phyloP scores from a whole-genome alignment of 2,113 vertebrate species.

The Pelodiscus sinensis region DNA sequence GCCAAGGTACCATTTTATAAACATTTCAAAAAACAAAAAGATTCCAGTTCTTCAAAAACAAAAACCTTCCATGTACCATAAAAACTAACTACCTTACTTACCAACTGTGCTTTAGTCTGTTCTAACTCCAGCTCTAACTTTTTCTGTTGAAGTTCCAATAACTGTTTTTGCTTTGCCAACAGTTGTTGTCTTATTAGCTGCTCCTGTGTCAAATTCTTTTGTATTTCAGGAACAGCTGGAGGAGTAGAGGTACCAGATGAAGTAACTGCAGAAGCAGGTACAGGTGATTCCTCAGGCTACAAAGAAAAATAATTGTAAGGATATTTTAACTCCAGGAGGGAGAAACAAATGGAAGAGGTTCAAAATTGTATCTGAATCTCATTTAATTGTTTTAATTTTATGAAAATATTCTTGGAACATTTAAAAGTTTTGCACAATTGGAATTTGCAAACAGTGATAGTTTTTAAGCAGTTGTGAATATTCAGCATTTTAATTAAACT shows the following conservation, averaged over 20 bases:
- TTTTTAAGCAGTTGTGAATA: neutral
- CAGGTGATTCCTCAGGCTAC: slow-evolving; percentile 88
- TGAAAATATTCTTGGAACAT: neutral
- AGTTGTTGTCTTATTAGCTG: slow-evolving; percentile 96
- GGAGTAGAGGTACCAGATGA: slow-evolving; percentile 74
- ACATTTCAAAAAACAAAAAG: neutral
- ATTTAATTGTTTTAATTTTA: neutral
- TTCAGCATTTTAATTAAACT: neutral
- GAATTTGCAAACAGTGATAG: neutral
- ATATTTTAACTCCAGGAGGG: slow-evolving; percentile 15
- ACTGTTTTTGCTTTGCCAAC: slow-evolving; percentile 97
- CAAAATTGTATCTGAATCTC: slow-evolving; percentile 5
- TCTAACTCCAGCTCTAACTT: slow-evolving; percentile 98
- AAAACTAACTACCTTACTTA: slow-evolving; percentile 74
- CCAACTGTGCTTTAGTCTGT: slow-evolving; percentile 98
- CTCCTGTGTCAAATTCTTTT: slow-evolving; percentile 93
- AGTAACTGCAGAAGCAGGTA: slow-evolving; percentile 79
- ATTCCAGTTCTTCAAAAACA: neutral
- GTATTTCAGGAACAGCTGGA: slow-evolving; percentile 81
- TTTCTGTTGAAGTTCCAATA: slow-evolving; percentile 98
- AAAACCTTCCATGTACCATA: neutral
- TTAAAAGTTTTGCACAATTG: neutral
- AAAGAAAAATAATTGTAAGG: slow-evolving; percentile 63
- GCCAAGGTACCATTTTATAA: neutral
- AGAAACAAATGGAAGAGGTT: neutral